Base-by-base conservation (phyloP, 2,888 invertebrate genomes). In the Tiphia femorata region DNA sequence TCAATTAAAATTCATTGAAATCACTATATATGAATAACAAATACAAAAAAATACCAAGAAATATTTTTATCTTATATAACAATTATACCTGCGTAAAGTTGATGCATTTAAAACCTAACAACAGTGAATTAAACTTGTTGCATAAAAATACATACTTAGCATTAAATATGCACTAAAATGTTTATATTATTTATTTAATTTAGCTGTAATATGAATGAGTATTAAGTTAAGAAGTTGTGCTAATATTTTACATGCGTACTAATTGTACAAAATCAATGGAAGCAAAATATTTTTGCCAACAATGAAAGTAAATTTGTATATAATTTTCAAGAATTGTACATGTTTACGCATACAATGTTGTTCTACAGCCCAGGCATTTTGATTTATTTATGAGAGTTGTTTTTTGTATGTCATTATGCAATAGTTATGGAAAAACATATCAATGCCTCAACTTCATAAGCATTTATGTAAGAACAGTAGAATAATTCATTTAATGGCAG, bases 151-250 rank as follows among this genome's bases (percentile, higher is more conserved):
- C 54, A 50, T 35, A 49, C 29, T 30, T 16, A 49, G 54, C 54
- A 49, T 58, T 59, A 46, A 64, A 61, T 55, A 64, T 58, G 49
- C 55, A 44, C 62, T 62, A 50, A 62, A 61, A 67, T 69, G 62
- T 62, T 64, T 58, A 57, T 60, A 65, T 49, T 68, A 69, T 69
- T 69, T 69, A 69, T 69, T 69, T 65, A 63, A 61, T 46, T 57
- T 50, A 60, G 56, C 56, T 67, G 57, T 59, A 41, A 52, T 53
- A 56, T 58, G 20, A 41, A 56, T 19, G 42, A 42, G 44, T 20
- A 35, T 56, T 62, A 59, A 50, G 29, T 56, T 63, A 60, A 49
- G 54, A 14, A 30, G 33, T 25, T 33, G 14, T 40, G 50, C 38
- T 54, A 42, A 29, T 43, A 47, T 25, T 46, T 52, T 44, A 35